A percentile compares a stretch with the other conserved stretches of the same genome.
Evolutionary conservation across 2,888 invertebrate genomes (phyloP).

Genomic region (Prosapia bicincta): DNA sequence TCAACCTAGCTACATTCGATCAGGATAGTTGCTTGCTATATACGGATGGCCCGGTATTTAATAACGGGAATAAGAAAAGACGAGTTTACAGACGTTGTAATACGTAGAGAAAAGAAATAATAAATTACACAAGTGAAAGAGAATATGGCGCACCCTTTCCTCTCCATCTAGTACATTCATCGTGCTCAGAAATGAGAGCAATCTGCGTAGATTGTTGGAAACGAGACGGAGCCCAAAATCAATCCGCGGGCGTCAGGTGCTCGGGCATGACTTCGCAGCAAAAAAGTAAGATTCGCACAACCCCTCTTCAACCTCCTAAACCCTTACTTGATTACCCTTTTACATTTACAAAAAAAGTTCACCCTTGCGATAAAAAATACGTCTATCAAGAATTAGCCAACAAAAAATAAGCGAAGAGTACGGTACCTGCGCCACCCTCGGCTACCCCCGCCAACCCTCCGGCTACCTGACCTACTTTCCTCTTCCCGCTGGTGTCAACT

Average conservation of each 20-base stretch:
- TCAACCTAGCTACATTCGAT: too few relatives aligned
- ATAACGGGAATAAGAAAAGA: too few relatives aligned
- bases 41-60: too few relatives aligned
- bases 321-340: neutral
- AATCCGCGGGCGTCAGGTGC: neutral
- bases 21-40: too few relatives aligned
- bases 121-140: too few relatives aligned
- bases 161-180: too few relatives aligned
- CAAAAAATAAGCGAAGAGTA: neutral
- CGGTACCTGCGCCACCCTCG: neutral
- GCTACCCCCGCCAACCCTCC: too few relatives aligned
- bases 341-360: neutral
- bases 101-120: too few relatives aligned
- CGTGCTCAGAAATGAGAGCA: too few relatives aligned
- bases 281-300: neutral
- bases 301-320: neutral
- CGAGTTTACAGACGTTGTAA: too few relatives aligned
- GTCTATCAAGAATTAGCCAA: neutral
- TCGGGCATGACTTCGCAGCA: neutral
- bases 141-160: too few relatives aligned
- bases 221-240: neutral
- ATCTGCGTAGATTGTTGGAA: too few relatives aligned
- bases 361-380: neutral
- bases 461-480: constrained; percentile 18
- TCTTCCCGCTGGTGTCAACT: constrained; percentile 9